Evolutionary conservation across 2,888 invertebrate species (phyloP), one percentile per base, ranked within the genome.

Genomic region (Archips xylosteana): DNA sequence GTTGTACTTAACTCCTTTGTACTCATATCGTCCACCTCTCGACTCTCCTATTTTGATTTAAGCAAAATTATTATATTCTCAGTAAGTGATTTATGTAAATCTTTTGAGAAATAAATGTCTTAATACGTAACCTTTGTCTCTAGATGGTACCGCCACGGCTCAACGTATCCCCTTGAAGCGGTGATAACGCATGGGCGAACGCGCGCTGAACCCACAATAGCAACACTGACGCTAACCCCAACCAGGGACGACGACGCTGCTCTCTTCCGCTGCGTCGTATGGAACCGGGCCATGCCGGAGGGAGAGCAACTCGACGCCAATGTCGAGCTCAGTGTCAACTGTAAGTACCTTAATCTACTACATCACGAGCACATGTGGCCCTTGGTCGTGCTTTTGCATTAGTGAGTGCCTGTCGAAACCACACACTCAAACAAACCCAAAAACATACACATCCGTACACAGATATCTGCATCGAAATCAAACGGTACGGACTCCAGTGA

Each of bases 241-340:
- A 95, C 96, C 45, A 96, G 97, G 77, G 97, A 97, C 77, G 98
- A 98, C 88, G 98, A 98, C 85, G 96, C 97, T 10, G 97, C 97
- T 74, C 95, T 96, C 68, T 98, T 97, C 92, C 96, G 97, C 75
- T 98, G 98, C 89, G 97, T 97, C 77, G 98, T 98, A 68, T 97
- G 97, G 95, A 98, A 98, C 93, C 95, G 98, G 63, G 98, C 98
- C 78, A 97, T 98, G 96, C 95, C 96, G 0, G 96, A 97, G 75
- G 97, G 97, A 59, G 96, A 96, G 74, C 97, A 97, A 80, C 92
- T 98, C 77, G 97, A 97, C 82, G 96, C 97, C 15, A 96, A 96
- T 13, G 96, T 98, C 76, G 96, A 96, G 36, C 95, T 98, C 74
- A 97, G 97, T 89, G 98, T 98, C 77, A 98, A 98, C 92, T 98